These are phyloP conservation scores for Margaritifera margaritifera DNA, from an alignment of 2,888 invertebrate species.

Conservation along the genomic window DNA sequence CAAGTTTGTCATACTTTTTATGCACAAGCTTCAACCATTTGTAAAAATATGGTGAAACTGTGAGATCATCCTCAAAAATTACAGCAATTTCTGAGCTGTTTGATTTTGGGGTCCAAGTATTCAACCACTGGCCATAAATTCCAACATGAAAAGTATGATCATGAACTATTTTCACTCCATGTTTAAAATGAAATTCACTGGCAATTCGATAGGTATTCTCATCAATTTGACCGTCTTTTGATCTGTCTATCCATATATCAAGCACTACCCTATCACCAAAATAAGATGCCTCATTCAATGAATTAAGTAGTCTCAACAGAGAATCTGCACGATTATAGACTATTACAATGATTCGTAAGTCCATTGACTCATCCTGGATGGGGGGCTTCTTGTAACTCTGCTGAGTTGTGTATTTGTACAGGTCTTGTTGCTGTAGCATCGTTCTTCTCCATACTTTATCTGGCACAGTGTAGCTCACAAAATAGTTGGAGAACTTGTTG, in stretches of 20 bases:
- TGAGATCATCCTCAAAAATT: conserved; percentile 63
- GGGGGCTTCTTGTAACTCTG: no score
- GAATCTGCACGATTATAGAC: conserved; percentile 39
- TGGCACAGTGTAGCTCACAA: no score
- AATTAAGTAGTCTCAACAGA: conserved; percentile 31
- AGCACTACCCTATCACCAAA: conserved; percentile 27
- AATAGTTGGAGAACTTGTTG: no score
- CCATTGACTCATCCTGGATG: neutral
- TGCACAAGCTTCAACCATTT: conserved; percentile 58
- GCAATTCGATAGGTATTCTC: conserved; percentile 16
- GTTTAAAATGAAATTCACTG: conserved; percentile 29
- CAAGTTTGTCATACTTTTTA: conserved; percentile 38
- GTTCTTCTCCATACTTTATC: no score
- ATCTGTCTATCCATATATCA: conserved; percentile 48
- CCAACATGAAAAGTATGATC: conserved; percentile 40
- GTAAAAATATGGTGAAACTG: conserved; percentile 56
- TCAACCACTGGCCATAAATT: conserved; percentile 47
- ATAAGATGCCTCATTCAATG: conserved; percentile 37
- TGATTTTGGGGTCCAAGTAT: conserved; percentile 52
- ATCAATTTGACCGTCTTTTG: conserved; percentile 29
- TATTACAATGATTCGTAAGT: conserved; percentile 38
- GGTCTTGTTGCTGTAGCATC: no score
- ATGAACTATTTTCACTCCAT: conserved; percentile 31
- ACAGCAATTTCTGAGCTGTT: conserved; percentile 56
- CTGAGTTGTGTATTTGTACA: no score